Evolutionary conservation across 2,113 vertebrate genomes (phyloP), one percentile per base, ranked within the genome.

Genomic region (Scopus umbretta): DNA sequence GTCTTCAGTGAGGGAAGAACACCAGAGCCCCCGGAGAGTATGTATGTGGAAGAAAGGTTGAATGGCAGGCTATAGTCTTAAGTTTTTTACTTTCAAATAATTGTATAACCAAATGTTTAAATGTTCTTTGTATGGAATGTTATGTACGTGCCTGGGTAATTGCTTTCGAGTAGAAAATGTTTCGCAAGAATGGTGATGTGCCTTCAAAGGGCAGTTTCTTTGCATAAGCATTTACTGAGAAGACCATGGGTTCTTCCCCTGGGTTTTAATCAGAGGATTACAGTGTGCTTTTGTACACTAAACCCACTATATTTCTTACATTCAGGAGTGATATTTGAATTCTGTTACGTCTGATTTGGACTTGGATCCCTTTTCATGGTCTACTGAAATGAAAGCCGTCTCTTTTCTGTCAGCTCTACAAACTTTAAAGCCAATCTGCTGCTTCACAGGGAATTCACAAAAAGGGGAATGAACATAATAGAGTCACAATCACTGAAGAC

Each of bases 201-300:
- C 45, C 9, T 78, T 92, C 61, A 71, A 40, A 90, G 56, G 13
- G 32, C 16, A 66, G 23, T 53, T 74, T 62, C 14, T 65, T 80
- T 71, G 10, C 23, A 11, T 14, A 29, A 38, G 34, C 5, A 5
- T 78, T 80, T 74, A 5, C 25, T 81, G 62, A 29, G 32, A 38
- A 67, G 32, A 18, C 11, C 11, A 1, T 4, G 23, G 8, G 14
- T 75, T 90, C 42, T 81, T 90, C 40, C 58, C 42, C 34, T 52
- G 6, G 38, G 34, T 83, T 87, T 47, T 65, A 68, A n/a, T 53
- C 23, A 30, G 53, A 29, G 34, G 36, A 65, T 75, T 82, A 26
- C 32, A 21, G 10, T 0, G 0, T 55, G 55, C 58, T 92, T 80
- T 85, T 30, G 6, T 27, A 8, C 0, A 0, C 49, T 63, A 47